These are phyloP conservation scores for Sus scrofa DNA, from an alignment of 2,113 vertebrate species.

Conservation along the genomic window T2T-Sscrofa CM000817.6:149070501-149071000, in stretches of 20 bases:
- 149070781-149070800: not conserved
- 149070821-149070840: not conserved
- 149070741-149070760: not conserved
- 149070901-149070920: not conserved
- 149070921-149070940: not conserved
- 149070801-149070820: not conserved
- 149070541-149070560: no score
- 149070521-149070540: no score
- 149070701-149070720: not conserved
- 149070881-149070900: not conserved
- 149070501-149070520: no score
- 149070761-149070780: constrained; percentile 1
- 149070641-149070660: no score
- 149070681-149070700: not conserved
- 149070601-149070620: no score
- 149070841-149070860: not conserved
- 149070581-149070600: no score
- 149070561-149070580: no score
- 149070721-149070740: constrained; percentile 19
- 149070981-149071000: not conserved
- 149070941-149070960: not conserved
- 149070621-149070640: no score
- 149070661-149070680: no score
- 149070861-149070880: not conserved
- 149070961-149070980: not conserved